A percentile compares a stretch with the other conserved stretches of the same genome.
Evolutionary conservation across 92 coral and sea anemone genomes (phyloP).

Genomic region (Siderastrea siderea): DNA sequence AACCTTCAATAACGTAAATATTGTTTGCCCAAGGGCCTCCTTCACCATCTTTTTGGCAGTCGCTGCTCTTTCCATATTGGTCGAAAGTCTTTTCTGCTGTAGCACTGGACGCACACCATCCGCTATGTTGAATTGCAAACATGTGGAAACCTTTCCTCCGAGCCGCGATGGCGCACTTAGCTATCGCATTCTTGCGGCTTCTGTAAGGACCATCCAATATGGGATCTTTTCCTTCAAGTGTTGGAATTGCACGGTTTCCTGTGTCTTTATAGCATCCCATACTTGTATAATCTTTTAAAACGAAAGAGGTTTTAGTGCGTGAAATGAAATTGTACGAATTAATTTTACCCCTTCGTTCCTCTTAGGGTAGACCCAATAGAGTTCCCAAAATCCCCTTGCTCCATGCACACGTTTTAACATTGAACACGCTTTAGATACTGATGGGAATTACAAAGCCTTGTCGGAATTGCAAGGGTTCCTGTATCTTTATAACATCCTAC

Average conservation of each 20-base stretch:
- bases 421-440: no score
- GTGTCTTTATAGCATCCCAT: constrained; percentile 6
- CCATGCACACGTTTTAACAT: no score
- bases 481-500: no score
- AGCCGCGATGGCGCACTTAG: neutral
- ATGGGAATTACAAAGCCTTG: no score
- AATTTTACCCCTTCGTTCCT: neutral
- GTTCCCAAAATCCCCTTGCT: no score
- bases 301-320: no score
- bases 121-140: neutral
- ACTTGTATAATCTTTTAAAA: neutral
- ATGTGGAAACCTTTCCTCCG: neutral
- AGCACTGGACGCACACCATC: neutral
- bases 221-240: constrained; percentile 24
- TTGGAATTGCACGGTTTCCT: constrained; percentile 10
- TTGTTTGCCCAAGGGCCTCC: neutral
- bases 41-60: neutral
- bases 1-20: neutral
- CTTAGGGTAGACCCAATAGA: neutral
- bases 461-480: no score
- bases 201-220: constrained; percentile 19
- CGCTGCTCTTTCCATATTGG: neutral
- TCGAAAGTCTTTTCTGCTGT: neutral
- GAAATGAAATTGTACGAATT: no score
- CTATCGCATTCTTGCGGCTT: neutral